Percentiles rank a stretch among this genome's conserved stretches.
phyloP scores from a whole-genome alignment of 2,113 vertebrate genomes.

The Poicephalus meyeri region DNA sequence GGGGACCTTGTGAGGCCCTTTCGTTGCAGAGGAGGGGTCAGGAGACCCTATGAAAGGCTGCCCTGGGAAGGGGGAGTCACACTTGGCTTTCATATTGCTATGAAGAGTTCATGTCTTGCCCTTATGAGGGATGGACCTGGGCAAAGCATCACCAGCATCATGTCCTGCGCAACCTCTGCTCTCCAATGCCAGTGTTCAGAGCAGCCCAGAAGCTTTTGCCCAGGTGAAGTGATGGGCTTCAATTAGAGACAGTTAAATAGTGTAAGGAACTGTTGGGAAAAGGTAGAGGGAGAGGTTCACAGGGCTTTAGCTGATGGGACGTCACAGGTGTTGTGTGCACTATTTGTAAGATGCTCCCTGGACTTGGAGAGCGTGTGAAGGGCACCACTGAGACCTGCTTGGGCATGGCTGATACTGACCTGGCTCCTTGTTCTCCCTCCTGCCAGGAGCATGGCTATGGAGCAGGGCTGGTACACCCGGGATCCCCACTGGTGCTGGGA shows the following conservation, averaged over 20 bases:
- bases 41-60: accelerated
- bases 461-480: not conserved
- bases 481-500: not conserved
- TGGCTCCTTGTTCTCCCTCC: not conserved
- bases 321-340: not conserved
- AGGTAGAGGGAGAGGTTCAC: not conserved
- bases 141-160: not conserved
- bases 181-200: not conserved
- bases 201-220: not conserved
- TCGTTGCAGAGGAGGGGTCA: not conserved
- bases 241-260: not conserved
- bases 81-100: not conserved
- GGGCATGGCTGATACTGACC: not conserved
- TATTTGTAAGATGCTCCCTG: not conserved
- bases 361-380: not conserved
- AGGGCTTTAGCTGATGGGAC: not conserved
- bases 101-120: not conserved
- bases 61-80: no score
- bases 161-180: not conserved
- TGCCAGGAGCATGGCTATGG: not conserved
- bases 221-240: not conserved
- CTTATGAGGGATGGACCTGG: not conserved
- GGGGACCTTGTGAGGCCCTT: not conserved
- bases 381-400: not conserved
- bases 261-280: not conserved